Base-by-base conservation (phyloP, 2,113 vertebrate genomes). In the Alouatta palliata region DNA sequence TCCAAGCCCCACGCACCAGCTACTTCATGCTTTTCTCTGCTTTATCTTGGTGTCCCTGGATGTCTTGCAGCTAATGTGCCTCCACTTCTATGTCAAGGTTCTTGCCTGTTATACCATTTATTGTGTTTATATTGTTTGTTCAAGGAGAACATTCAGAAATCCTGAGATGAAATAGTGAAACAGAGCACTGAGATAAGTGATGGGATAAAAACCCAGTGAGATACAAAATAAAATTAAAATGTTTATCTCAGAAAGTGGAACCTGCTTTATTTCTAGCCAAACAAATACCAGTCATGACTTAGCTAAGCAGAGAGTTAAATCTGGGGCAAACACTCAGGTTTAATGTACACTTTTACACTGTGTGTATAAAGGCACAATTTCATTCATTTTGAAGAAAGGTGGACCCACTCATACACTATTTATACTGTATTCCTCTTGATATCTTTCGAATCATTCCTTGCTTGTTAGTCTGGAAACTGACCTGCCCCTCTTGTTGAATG, bases 101-200 rank as follows among this genome's bases (percentile, higher is more conserved):
- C 70, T 61, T 76, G 27, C 16, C 56, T 71, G 20, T 66, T 30
- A 56, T 14, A 0, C 9, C 35, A 19, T 70, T 80, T 37, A 81
- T 25, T 58, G 37, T 61, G 6, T 73, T 90, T 68, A 49, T 88
- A 52, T 40, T 58, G 25, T 47, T 47, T 21, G 37, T 88, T 90
- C 92, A 12, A 86, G 43, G 40, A 76, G 19, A 90, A 45, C 25
- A 64, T 71, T 81, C 64, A 95, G 89, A 90, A 96, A 70, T 19
- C 17, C 54, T 13, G 64, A 95, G 86, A 91, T 64, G 66, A 96
- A 95, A 89, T 68, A 83, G 32, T 11, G 70, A 91, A 94, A 81
- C 81, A 82, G 9, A 49, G 58, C 76, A 37, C 1, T 13, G 40
- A 94, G 66, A 92, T 64, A 71, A 64, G 30, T 81, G 56, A 49